These are phyloP conservation scores for Shinisaurus crocodilurus DNA, from an alignment of 2,113 vertebrate species.

Conservation along the genomic window DNA sequence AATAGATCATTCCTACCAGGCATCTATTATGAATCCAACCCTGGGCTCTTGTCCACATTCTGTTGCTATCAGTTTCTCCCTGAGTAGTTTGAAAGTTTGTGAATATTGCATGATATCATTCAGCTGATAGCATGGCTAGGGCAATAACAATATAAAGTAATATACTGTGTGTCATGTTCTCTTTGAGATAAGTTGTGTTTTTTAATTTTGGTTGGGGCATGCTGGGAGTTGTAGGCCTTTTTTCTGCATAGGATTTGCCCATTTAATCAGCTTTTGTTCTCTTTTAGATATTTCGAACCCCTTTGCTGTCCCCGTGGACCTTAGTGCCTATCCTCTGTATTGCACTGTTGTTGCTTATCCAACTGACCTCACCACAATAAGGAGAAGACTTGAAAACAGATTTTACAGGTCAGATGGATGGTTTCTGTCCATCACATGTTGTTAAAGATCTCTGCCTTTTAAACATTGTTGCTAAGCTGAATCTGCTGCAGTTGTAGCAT, in stretches of 20 bases:
- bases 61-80: not conserved
- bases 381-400: constrained; percentile 91
- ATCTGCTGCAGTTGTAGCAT: not conserved
- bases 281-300: constrained; percentile 91
- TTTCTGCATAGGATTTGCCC: too few relatives aligned
- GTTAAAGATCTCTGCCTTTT: accelerated
- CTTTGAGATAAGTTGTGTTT: not conserved
- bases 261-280: not conserved
- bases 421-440: not conserved
- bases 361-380: constrained; percentile 94
- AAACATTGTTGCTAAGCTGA: not conserved
- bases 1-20: not conserved
- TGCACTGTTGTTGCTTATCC: constrained; percentile 97
- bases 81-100: not conserved
- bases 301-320: constrained; percentile 92
- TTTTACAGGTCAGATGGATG: constrained; percentile 87
- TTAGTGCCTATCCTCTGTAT: constrained; percentile 95
- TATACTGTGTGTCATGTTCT: not conserved
- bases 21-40: not conserved
- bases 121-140: not conserved
- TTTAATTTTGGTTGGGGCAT: too few relatives aligned
- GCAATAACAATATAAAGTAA: not conserved
- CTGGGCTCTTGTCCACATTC: not conserved
- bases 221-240: too few relatives aligned
- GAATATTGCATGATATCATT: not conserved